Base-by-base conservation (phyloP, 2,113 vertebrate species). In the Saguinus imperator region DNA sequence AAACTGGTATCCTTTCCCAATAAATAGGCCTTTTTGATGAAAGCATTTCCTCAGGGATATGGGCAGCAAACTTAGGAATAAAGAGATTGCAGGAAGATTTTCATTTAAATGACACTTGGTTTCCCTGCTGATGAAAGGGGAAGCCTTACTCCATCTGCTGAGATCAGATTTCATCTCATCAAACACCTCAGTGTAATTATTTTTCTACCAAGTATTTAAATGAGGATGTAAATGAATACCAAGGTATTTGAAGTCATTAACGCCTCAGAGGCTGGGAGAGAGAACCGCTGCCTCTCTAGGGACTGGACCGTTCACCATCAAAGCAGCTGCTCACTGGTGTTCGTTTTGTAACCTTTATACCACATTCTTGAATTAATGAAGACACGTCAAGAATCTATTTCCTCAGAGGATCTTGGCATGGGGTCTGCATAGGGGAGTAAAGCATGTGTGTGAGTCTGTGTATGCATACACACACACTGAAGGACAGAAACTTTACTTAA, bases 81-180 rank as follows among this genome's bases (percentile, higher is more conserved):
- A 98, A 98, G 98, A 98, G 98, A 97, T 98, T 97, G 96, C 97
- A 91, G 97, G 95, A 98, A 98, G 98, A 98, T 98, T 98, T 98
- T 98, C 98, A 98, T 98, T 98, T 98, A 98, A 98, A 98, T 98
- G 98, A 98, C 98, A 98, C 97, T 97, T 91, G 95, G 97, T 97
- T 97, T 97, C 92, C 96, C 96, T n/a, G 90, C 96, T 97, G 98
- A 98, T 98, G 95, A 98, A 96, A 98, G 96, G 87, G 90, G 96
- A 97, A 96, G 95, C 94, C 90, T 97, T 95, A 25, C 87, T 98
- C 98, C 98, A 98, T 98, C 98, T 98, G 98, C 96, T 97, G 95
- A 98, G 98, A 98, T 98, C 97, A 97, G 87, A 97, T 92, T 96
- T 98, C 97, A 98, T 98, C 97, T 98, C 97, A 97, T 98, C 98